Evolutionary conservation across 1,140 invertebrate species (phyloP).

Genomic region (Microvelia longipes): DNA sequence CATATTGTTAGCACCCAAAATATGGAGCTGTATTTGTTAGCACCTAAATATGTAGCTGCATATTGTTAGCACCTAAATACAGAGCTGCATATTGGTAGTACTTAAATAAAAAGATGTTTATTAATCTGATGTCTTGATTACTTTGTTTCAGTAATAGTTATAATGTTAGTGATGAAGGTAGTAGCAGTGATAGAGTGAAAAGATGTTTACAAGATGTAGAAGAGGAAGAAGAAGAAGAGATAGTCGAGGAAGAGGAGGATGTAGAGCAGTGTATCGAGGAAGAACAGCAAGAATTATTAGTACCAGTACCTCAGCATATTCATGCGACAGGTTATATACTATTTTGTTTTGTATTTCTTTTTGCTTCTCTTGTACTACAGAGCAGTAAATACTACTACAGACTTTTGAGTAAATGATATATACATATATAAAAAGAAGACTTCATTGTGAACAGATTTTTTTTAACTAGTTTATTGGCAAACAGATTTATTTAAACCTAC

Average conservation of each 20-base stretch:
- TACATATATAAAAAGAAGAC: no score
- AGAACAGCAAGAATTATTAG: neutral
- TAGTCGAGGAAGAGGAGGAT: constrained; percentile 5
- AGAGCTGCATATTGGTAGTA: neutral
- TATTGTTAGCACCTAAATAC: neutral
- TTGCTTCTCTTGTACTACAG: constrained; percentile 4
- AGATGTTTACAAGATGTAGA: neutral
- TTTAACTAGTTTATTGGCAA: no score
- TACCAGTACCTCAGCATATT: neutral
- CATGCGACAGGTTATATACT: neutral
- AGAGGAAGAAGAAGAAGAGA: constrained; percentile 11
- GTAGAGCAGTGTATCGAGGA: constrained; percentile 2
- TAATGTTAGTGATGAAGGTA: constrained; percentile 9
- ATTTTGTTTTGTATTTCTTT: neutral
- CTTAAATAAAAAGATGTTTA: neutral
- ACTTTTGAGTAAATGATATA: no score
- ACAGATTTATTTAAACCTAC: no score
- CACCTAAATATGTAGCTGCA: neutral
- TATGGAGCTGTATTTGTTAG: no score
- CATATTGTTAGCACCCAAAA: neutral
- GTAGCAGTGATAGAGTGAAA: constrained; percentile 8
- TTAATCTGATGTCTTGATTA: neutral
- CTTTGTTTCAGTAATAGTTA: constrained; percentile 1
- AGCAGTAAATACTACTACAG: neutral
- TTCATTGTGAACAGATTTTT: no score